Base-by-base conservation (phyloP, 2,797 vertebrate genomes). In the Trematomus bernacchii region DNA sequence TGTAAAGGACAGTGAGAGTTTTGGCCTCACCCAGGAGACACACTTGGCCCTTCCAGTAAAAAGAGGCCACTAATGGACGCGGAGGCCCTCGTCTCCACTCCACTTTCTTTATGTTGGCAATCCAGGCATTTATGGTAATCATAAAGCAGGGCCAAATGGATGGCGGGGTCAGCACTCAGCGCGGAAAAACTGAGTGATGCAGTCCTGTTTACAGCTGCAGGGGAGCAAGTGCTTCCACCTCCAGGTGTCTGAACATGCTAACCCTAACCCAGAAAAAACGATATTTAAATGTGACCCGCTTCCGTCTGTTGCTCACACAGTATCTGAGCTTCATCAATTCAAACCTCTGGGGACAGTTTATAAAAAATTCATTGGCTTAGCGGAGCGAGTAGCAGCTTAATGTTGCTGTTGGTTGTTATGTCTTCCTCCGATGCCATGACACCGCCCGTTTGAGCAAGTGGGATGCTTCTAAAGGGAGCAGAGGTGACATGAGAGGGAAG, bases 21-120 rank as follows among this genome's bases (percentile, higher is more conserved):
- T 79, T 80, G 81, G 87, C 79, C 83, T 80, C 78, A 94, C 96
- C 94, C 95, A 82, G 71, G 95, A 94, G 96, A 96, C 93, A 93
- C 90, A 94, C 96, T 94, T 96, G 95, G 95, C 96, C 95, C 93
- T 93, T 94, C 94, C 94, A 91, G 94, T 96, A 95, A 97, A 96
- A 91, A 84, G 94, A 91, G 94, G 93, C 95, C 95, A 95, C 96
- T 97, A 97, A 97, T 95, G 96, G 96, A 97, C 95, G 91, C 92
- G 83, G 92, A 96, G 94, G 95, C 95, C 80, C 72, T 82, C 30
- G 46, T 76, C 85, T 89, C 83, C 87, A 83, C 88, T 88, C 86
- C 54, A 65, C 71, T 58, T 93, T 95, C 9, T 97, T 90, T 94
- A 97, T 95, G 94, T 93, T 94, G 92, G 94, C 95, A 96, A 96